Conservation (phyloP, 2,113 vertebrate species). For the Ammodramus savannarum region DNA sequence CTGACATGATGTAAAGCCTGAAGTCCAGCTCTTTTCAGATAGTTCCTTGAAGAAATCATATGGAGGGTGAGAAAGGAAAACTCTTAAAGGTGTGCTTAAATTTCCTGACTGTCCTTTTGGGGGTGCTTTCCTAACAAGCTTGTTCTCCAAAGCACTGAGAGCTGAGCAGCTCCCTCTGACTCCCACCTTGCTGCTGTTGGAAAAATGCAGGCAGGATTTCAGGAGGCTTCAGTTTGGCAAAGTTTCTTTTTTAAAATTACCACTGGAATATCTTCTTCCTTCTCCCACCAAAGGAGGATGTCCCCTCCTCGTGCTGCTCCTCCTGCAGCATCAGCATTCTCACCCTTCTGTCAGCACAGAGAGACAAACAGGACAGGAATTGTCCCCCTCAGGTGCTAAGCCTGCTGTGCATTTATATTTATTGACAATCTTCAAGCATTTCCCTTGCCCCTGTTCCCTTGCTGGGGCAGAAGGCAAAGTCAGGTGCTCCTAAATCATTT, state of each 20-base stretch:
- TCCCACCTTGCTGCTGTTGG: neutral
- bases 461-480: neutral
- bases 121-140: neutral
- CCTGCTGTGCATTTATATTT: constrained; percentile 10
- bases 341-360: neutral
- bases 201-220: neutral
- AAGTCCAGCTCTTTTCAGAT: neutral
- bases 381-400: neutral
- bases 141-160: neutral
- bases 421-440: neutral
- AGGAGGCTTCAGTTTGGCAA: neutral
- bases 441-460: neutral
- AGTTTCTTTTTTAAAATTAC: neutral
- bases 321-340: constrained; percentile 27
- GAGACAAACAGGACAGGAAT: neutral
- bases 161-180: neutral
- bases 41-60: neutral
- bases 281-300: neutral
- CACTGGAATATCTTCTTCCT: neutral
- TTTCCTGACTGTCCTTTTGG: neutral
- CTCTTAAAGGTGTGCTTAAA: neutral
- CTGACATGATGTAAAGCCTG: neutral
- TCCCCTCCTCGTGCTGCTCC: neutral
- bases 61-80: neutral
- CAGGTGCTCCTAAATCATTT: constrained; percentile 13